Conservation (phyloP, 2,888 invertebrate genomes). For the Unio delphinus region DNA sequence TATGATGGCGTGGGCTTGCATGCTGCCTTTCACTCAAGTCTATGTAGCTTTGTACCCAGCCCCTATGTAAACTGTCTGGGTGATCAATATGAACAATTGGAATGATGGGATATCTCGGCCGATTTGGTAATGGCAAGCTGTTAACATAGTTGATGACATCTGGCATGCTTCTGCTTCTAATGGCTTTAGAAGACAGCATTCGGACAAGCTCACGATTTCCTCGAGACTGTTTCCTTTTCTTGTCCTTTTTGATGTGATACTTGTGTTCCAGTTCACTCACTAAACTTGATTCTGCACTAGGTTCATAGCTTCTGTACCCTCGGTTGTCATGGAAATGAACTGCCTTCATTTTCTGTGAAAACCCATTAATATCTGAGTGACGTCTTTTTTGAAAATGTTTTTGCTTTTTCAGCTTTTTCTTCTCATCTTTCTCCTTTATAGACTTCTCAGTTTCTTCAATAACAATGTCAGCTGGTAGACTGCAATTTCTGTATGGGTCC, state of each 20-base stretch:
- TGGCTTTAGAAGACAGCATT: constrained; percentile 20
- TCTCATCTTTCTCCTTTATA: constrained; percentile 8
- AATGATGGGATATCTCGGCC: constrained; percentile 11
- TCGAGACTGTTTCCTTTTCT: constrained; percentile 8
- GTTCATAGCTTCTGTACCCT: constrained; percentile 6
- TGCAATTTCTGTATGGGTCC: too few species aligned
- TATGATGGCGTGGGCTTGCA: too few species aligned
- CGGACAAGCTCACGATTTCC: constrained; percentile 30
- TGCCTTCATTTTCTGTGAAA: too few species aligned
- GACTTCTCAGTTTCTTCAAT: constrained; percentile 1
- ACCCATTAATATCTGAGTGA: constrained; percentile 1
- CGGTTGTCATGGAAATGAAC: neutral
- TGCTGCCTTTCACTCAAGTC: too few species aligned
- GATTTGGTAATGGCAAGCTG: constrained; percentile 19
- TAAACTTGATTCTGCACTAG: neutral
- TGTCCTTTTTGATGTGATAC: neutral
- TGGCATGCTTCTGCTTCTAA: constrained; percentile 25
- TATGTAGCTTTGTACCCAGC: constrained; percentile 23
- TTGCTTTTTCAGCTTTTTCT: constrained; percentile 7
- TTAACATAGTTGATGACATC: constrained; percentile 32
- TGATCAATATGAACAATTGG: constrained; percentile 37
- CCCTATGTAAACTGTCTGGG: constrained; percentile 10
- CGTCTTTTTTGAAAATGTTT: constrained; percentile 7
- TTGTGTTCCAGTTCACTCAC: neutral
- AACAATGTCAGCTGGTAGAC: too few species aligned